Base-by-base conservation (phyloP, 2,113 vertebrate species). In the Plestiodon gilberti region DNA sequence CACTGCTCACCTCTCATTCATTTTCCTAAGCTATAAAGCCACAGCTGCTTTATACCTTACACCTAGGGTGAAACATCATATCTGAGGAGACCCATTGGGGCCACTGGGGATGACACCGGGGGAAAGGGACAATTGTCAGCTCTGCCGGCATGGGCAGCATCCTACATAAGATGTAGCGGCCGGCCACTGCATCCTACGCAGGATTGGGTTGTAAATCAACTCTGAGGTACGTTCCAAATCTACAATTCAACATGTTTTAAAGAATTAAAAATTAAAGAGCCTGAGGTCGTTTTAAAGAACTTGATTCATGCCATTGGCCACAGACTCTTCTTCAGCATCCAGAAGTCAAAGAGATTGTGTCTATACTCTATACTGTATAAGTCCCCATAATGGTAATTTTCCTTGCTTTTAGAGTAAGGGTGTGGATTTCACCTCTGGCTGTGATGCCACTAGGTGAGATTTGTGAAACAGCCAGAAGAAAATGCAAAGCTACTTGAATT, bases 401-500 rank as follows among this genome's bases (percentile, higher is more conserved):
- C 87, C 82, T 81, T 81, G 33, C 43, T 59, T 69, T 84, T 64
- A 57, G 69, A 80, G 23, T 13, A 74, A 40, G 33, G 23, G 20
- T 59, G 67, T 55, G 28, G 55, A 59, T 81, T 76, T 88, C 77
- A 75, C 78, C 87, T 88, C 48, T 88, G 61, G 59, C 77, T 74
- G 33, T 74, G 70, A 22, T 84, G 78, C 61, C 52, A 75, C 30
- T 67, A 84, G 76, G 57, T 67, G 69, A 55, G 48, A 71, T 84
- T 75, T 81, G 75, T 67, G 87, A 84, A 81, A 84, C 62, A 4
- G 52, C 43, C 71, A 75, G 35, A 69, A 59, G 13, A 35, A 84
- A 84, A 81, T 88, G 82, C 70, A 85, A 88, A 75, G 38, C 61
- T 67, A 81, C 87, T 85, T 84, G 87, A 88, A 88, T 88, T 81